These are phyloP conservation scores for Lycia hirtaria DNA, from an alignment of 2,888 invertebrate species.

Conservation along the genomic window DNA sequence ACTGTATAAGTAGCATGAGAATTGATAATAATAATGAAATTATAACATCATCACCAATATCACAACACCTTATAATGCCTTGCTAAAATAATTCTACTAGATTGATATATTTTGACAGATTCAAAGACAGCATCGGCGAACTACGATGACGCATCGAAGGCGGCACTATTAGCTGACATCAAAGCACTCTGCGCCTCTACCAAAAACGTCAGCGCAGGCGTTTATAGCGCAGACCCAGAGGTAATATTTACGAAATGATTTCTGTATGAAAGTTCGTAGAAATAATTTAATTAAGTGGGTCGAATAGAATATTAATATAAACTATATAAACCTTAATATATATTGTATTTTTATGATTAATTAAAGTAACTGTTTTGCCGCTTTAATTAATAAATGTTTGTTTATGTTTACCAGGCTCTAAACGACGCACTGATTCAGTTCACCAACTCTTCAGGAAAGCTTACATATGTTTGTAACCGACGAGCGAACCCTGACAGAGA, in stretches of 20 bases:
- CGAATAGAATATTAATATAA: too few relatives aligned
- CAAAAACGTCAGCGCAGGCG: slow-evolving; percentile 46
- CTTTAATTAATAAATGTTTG: neutral
- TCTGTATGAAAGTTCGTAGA: too few relatives aligned
- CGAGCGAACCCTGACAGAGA: slow-evolving; percentile 40
- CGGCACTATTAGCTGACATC: slow-evolving; percentile 47
- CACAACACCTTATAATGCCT: too few relatives aligned
- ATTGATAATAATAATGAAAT: too few relatives aligned
- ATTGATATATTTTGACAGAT: slow-evolving; percentile 48
- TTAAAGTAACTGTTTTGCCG: too few relatives aligned
- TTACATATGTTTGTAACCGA: slow-evolving; percentile 50
- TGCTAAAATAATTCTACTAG: neutral
- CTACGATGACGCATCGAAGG: slow-evolving; percentile 44
- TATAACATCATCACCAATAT: too few relatives aligned
- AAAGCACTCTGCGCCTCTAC: slow-evolving; percentile 51
- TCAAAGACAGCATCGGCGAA: slow-evolving; percentile 48
- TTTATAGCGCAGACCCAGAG: slow-evolving; percentile 37
- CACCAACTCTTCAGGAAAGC: slow-evolving; percentile 52
- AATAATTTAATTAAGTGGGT: too few relatives aligned
- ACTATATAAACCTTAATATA: neutral
- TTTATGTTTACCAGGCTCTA: slow-evolving; percentile 44
- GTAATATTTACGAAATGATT: slow-evolving; percentile 23
- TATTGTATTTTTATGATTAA: neutral
- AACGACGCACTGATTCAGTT: slow-evolving; percentile 49
- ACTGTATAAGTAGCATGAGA: too few relatives aligned